These are phyloP conservation scores for Hozukius guyotensis DNA, from an alignment of 2,797 vertebrate genomes.

Conservation along the genomic window DNA sequence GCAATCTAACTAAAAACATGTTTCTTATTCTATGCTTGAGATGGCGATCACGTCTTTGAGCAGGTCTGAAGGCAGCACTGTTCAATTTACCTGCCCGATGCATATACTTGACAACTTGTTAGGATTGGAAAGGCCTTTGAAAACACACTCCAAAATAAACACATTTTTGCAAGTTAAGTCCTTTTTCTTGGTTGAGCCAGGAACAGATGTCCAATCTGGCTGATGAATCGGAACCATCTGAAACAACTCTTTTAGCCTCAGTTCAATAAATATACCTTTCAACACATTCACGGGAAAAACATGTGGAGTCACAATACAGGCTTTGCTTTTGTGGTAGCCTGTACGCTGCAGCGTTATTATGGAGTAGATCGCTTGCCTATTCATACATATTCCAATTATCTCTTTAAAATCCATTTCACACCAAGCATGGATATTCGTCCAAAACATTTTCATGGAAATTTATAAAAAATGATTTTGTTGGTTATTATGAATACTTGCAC, in stretches of 20 bases:
- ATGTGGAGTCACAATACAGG: conserved; percentile 19
- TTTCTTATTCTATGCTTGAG: conserved; percentile 17
- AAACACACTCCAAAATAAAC: conserved; percentile 86
- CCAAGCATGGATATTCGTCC: too few relatives aligned
- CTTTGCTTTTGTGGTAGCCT: conserved; percentile 48
- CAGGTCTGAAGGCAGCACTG: conserved; percentile 24
- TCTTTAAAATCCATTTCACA: neutral
- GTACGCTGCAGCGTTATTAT: neutral
- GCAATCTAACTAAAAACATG: conserved; percentile 26
- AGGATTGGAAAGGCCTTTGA: conserved; percentile 83
- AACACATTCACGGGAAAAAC: conserved; percentile 81
- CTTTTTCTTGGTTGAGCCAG: conserved; percentile 81
- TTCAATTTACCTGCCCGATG: conserved; percentile 74
- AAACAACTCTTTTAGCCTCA: conserved; percentile 90
- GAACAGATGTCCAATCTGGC: conserved; percentile 91
- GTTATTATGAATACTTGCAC: too few relatives aligned
- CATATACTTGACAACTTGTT: conserved; percentile 82
- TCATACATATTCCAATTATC: neutral
- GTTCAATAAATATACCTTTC: conserved; percentile 93
- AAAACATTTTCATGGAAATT: too few relatives aligned
- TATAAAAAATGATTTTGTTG: too few relatives aligned
- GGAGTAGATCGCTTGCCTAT: neutral
- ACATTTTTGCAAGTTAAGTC: conserved; percentile 82
- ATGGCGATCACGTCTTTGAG: conserved; percentile 12
- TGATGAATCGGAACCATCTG: conserved; percentile 95